These are phyloP conservation scores for Eurosta solidaginis DNA, from an alignment of 1,140 invertebrate genomes.

Conservation along the genomic window DNA sequence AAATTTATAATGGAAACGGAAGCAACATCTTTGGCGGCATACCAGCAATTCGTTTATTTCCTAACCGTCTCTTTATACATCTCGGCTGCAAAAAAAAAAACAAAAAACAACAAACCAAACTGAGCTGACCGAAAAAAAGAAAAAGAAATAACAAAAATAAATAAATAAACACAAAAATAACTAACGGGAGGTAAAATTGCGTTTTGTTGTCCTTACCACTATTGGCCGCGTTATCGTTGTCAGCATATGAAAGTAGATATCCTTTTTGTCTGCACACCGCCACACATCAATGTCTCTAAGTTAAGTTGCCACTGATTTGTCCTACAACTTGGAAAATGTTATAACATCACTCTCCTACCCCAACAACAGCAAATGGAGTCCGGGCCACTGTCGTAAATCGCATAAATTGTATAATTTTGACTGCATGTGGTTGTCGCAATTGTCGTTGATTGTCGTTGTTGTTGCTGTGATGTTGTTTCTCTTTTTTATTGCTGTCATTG, in stretches of 20 bases:
- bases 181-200: conserved; percentile 18
- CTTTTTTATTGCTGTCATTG: conserved; percentile 46
- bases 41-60: conserved; percentile 20
- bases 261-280: background rate
- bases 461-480: conserved; percentile 46
- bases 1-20: conserved; percentile 60
- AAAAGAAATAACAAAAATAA: conserved; percentile 1
- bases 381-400: conserved; percentile 41
- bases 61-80: background rate
- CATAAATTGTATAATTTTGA: conserved; percentile 59
- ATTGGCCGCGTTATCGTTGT: background rate
- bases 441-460: conserved; percentile 42
- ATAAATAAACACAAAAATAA: conserved; percentile 8
- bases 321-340: background rate
- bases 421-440: conserved; percentile 30
- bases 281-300: background rate
- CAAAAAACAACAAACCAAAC: background rate
- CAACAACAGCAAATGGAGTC: conserved; percentile 32
- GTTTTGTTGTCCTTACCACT: background rate
- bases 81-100: background rate
- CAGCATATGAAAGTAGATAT: background rate
- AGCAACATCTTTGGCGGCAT: conserved; percentile 37
- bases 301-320: background rate
- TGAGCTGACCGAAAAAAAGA: background rate
- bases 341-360: conserved; percentile 14